These are phyloP conservation scores for Scopus umbretta DNA, from an alignment of 2,113 vertebrate genomes.

Conservation along the genomic window DNA sequence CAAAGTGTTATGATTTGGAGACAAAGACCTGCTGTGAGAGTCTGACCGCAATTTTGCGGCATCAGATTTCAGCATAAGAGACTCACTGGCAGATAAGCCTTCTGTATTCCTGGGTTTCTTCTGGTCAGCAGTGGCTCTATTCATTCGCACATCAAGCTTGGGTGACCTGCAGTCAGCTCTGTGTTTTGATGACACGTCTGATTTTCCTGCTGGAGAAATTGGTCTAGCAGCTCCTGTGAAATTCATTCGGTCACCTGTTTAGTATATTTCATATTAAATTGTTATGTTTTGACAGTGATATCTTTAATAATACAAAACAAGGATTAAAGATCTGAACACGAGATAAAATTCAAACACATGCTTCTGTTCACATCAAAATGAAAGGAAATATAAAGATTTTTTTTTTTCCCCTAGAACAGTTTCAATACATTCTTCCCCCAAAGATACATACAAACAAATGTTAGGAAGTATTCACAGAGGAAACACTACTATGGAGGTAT, in stretches of 20 bases:
- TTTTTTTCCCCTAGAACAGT: background rate
- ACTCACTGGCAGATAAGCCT: constrained; percentile 87
- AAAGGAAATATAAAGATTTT: background rate
- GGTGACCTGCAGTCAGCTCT: constrained; percentile 83
- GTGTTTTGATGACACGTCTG: constrained; percentile 82
- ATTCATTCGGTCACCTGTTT: constrained; percentile 88
- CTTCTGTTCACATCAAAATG: background rate
- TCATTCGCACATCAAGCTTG: constrained; percentile 84
- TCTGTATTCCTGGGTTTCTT: constrained; percentile 83
- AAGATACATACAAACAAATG: background rate
- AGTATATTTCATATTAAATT: constrained; percentile 59
- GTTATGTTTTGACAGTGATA: background rate
- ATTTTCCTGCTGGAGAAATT: constrained; percentile 79
- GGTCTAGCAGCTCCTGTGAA: constrained; percentile 78
- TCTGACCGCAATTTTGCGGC: constrained; percentile 92
- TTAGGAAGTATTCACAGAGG: background rate
- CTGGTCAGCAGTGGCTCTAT: constrained; percentile 81
- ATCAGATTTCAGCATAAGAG: constrained; percentile 91
- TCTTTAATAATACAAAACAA: background rate
- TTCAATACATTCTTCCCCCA: background rate
- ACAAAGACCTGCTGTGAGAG: constrained; percentile 94
- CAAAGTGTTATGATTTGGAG: constrained; percentile 96
- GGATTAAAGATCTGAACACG: background rate
- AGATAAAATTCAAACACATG: background rate
- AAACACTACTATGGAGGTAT: background rate